A percentile compares a stretch with the other conserved stretches of the same genome.
Evolutionary conservation across 2,797 vertebrate genomes (phyloP).

Genomic region (Anguilla marmorata): DNA sequence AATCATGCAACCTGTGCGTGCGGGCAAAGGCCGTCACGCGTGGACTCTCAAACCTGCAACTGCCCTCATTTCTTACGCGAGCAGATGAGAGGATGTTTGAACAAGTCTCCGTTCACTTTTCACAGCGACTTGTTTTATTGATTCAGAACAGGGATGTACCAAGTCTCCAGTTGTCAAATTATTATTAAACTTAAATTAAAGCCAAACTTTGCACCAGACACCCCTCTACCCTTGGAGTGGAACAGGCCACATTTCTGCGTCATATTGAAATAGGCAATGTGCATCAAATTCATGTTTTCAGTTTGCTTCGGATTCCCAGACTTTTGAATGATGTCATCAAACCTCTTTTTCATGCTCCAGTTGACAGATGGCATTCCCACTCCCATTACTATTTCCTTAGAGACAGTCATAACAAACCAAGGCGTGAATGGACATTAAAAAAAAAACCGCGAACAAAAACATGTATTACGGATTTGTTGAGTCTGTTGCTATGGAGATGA

Average conservation of each 20-base stretch:
- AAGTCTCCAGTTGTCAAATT: neutral
- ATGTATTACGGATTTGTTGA: conserved; percentile 64
- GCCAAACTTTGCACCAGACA: neutral
- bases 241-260: neutral
- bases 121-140: neutral
- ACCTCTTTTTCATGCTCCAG: neutral
- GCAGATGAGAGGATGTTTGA: neutral
- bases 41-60: neutral
- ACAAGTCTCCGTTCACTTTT: neutral
- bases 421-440: conserved; percentile 33
- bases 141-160: neutral
- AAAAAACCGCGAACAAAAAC: conserved; percentile 31
- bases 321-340: neutral
- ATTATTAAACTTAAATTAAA: neutral
- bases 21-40: neutral
- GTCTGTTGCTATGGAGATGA: conserved; percentile 60
- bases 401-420: conserved; percentile 70
- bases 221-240: neutral
- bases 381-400: conserved; percentile 46
- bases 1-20: neutral
- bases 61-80: neutral
- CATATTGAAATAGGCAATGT: neutral
- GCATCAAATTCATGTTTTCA: neutral
- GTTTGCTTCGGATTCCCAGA: neutral
- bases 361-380: neutral